phyloP scores from a whole-genome alignment of 2,888 invertebrate species.

The Sisyra nigra region DNA sequence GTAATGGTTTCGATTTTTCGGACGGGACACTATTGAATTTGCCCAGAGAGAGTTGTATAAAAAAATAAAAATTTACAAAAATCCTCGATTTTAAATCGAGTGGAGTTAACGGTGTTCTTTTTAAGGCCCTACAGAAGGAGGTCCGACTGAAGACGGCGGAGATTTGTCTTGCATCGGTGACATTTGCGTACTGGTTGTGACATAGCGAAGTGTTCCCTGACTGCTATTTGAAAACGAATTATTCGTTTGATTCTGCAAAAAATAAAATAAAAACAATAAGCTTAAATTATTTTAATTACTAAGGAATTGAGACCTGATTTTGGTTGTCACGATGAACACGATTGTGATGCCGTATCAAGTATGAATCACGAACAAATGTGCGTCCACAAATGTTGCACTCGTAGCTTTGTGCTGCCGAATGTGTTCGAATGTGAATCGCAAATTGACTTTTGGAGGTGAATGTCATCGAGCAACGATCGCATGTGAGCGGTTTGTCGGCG shows the following conservation, averaged over 20 bases:
- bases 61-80: slow-evolving; percentile 1
- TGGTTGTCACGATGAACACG: slow-evolving; percentile 39
- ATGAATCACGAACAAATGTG: slow-evolving; percentile 60
- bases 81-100: background rate
- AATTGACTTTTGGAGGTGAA: slow-evolving; percentile 62
- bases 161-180: slow-evolving; percentile 6
- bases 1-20: no score
- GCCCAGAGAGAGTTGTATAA: background rate
- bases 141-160: slow-evolving; percentile 7
- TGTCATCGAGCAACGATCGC: slow-evolving; percentile 54
- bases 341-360: slow-evolving; percentile 62
- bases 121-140: slow-evolving; percentile 5
- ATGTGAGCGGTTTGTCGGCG: slow-evolving; percentile 55
- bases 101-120: background rate
- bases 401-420: slow-evolving; percentile 50
- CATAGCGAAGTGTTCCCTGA: slow-evolving; percentile 4
- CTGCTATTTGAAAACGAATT: no score
- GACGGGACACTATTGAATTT: no score
- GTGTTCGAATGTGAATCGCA: slow-evolving; percentile 59
- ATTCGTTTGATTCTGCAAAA: no score
- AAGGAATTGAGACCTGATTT: slow-evolving; percentile 3
- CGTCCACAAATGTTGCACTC: slow-evolving; percentile 60
- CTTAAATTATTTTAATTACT: no score
- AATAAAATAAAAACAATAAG: no score
- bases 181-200: slow-evolving; percentile 8